Evolutionary conservation across 2,888 invertebrate species (phyloP), one percentile per base, ranked within the genome.

Genomic region (Troides oblongomaculatus): DNA sequence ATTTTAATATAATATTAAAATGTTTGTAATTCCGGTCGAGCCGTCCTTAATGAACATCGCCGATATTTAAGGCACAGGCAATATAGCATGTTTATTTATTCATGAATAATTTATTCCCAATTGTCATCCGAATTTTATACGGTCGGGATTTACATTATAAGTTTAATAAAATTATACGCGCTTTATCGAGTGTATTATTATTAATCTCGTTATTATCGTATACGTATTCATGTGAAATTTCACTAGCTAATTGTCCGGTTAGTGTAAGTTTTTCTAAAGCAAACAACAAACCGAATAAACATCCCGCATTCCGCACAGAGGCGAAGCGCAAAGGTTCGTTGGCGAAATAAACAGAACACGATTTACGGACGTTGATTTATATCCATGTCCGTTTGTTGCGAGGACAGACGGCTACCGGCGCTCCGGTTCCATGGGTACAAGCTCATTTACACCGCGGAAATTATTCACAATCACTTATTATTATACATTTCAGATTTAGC

Each of bases 331-430:
- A 69, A 69, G 69, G 61, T 69, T 65, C 50, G 62, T 50, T 61
- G 69, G 39, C 43, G 69, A 57, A 62, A 69, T 66, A 69, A 69
- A 65, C 57, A 57, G 57, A 21, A 57, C 69, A 66, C 46, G 65
- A 46, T 50, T 36, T 21, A 46, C 17, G 17, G 69, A 62, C 69
- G 69, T 66, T 69, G 69, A 69, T 69, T 69, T 69, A 69, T 65
- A 21, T 39, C 56, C 36, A 59, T 59, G 69, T 56, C 61, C 58
- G 64, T 69, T 65, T 69, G 65, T 69, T 30, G 18, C 57, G 62
- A 39, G 64, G 69, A 69, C 64, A 62, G 39, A 69, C 65, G 64
- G 69, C 62, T 56, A 43, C 69, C 62, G 63, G 59, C 60, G 39
- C 64, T 12, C 25, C 39, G 14, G 18, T 68, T 36, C 30, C 50